A percentile compares a stretch with the other conserved stretches of the same genome.
Conservation (phyloP, 2,797 vertebrate species). For the Florisuga fusca region DNA sequence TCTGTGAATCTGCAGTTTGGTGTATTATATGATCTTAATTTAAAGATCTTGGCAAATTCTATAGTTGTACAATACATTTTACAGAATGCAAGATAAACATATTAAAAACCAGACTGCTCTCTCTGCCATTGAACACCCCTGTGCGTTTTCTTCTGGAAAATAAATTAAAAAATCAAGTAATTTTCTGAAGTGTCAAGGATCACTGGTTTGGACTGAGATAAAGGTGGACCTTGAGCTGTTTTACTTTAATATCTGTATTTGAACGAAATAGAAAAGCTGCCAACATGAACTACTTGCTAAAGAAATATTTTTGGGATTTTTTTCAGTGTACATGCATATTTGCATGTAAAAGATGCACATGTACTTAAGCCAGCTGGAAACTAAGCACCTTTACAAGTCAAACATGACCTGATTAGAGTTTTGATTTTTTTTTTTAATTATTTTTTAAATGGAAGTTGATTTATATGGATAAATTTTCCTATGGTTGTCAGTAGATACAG, state of each 20-base stretch:
- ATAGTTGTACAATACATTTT: not conserved
- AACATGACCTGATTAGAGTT: not conserved
- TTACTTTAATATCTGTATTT: constrained; percentile 30
- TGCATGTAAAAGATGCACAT: not conserved
- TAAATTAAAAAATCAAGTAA: not conserved
- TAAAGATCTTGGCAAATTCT: not conserved
- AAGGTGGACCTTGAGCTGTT: constrained; percentile 25
- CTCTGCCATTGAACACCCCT: not conserved
- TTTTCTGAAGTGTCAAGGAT: constrained; percentile 27
- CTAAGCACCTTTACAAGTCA: constrained; percentile 17
- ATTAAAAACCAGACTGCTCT: not conserved
- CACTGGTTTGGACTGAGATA: not conserved
- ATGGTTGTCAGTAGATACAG: constrained; percentile 22
- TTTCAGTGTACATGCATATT: not conserved
- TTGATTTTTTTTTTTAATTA: not conserved
- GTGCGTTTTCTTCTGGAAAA: not conserved
- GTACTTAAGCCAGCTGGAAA: not conserved
- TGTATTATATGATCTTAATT: not conserved
- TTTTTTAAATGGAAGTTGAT: constrained; percentile 22
- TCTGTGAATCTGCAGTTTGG: not conserved
- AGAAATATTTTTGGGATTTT: not conserved
- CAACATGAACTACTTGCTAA: constrained; percentile 5
- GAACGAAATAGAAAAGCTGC: constrained; percentile 30
- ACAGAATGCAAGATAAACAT: not conserved
- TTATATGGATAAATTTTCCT: constrained; percentile 32